Conservation (phyloP, 2,113 vertebrate species). For the Laticauda colubrina region DNA sequence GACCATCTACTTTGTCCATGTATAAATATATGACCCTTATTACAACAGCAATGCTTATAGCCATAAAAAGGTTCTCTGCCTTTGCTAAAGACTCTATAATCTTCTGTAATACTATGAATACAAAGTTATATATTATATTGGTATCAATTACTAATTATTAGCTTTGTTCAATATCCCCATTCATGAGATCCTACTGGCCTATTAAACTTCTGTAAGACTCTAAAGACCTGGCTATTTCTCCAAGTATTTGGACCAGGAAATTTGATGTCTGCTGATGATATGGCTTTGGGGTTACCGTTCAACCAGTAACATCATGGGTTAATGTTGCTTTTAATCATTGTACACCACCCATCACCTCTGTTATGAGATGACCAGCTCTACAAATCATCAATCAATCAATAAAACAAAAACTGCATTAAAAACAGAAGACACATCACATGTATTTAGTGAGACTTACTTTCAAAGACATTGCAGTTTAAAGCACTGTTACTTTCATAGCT, state of each 20-base stretch:
- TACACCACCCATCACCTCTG: not conserved
- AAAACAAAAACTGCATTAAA: not conserved
- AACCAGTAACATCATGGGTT: not conserved
- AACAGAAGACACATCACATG: not conserved
- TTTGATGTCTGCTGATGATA: not conserved
- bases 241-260: not conserved
- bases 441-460: not conserved
- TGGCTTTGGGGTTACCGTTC: not conserved
- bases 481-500: constrained; percentile 20
- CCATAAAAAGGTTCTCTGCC: not conserved
- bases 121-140: not conserved
- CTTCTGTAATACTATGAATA: not conserved
- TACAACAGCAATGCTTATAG: not conserved
- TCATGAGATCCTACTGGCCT: not conserved
- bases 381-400: not conserved
- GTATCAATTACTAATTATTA: not conserved
- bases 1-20: not conserved
- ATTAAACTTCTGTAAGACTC: not conserved
- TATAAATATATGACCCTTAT: not conserved
- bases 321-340: not conserved
- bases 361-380: not conserved
- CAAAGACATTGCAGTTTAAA: not conserved
- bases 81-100: not conserved
- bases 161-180: not conserved
- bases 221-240: not conserved